Evolutionary conservation across 2,888 invertebrate species (phyloP), one percentile per base, ranked within the genome.

Genomic region (Clistopyga incitator): DNA sequence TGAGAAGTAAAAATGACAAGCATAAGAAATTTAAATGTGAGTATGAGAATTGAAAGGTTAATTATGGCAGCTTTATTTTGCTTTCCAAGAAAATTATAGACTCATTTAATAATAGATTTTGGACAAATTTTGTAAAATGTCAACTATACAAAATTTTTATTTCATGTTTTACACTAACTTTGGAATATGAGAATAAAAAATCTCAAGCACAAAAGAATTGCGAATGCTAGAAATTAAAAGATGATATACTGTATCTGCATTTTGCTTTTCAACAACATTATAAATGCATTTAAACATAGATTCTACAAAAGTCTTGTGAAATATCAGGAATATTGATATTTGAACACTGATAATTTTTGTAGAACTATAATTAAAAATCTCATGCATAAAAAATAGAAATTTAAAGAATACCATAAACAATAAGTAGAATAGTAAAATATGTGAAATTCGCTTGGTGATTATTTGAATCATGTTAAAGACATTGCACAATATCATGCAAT

Each of bases 1-100:
- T 79, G 75, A 29, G 20, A 71, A 20, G 42, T 20, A 56, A 29
- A 61, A 64, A 75, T 70, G 75, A 45, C 47, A 18, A 1, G 23
- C 11, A 15, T 2, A 50, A 10, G 23, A 4, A 68, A 65, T 52
- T 25, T 2, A 8, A 18, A 29, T 25, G 67, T 80, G 18, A 68
- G 77, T 76, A 47, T 29, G 1, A 1, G 29, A 15, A 38, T 2
- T 67, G 38, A 45, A 45, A 38, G 4, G 8, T 42, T 42, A 18
- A 4, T 0, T 52, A 10, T 20, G 10, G 8, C 8, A 11, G 8
- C 2, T 42, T 3, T 6, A 8, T 42, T 8, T 42, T 8, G 1
- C 11, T 42, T 42, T 42, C 8, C 8, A 42, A 6, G n/a, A n/a
- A n/a, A 2, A 11, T 6, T 42, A 11, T 42, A 11, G 2, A 13